Base-by-base conservation (phyloP, 2,888 invertebrate genomes). In the Phengaris arion region DNA sequence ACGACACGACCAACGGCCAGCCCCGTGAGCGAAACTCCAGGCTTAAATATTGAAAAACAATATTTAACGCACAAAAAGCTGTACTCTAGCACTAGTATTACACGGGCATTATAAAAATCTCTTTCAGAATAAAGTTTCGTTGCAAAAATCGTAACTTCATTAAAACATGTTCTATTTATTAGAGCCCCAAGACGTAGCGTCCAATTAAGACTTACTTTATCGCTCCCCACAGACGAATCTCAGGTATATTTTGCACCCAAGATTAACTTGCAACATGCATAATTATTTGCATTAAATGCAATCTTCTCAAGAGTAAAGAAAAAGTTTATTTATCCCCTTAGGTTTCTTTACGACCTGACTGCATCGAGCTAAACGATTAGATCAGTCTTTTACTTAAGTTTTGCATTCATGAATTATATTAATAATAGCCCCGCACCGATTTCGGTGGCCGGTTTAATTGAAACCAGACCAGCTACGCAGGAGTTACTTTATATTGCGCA, bases 131-230 rank as follows among this genome's bases (percentile, higher is more conserved):
- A 64, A 64, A 64, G 35, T 64, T 70, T 51, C 0, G 51, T 51
- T 12, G 22, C 48, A 51, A 15, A 48, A 52, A 51, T 69, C 69
- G 46, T 69, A 51, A 70, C 51, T 70, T 70, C 70, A 70, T 70
- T 70, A 70, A 70, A 70, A 70, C 51, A 70, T 51, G 70, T 51
- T 15, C 51, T 70, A 70, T 70, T 70, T 70, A 48, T 70, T 51
- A 48, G 59, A 51, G 48, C 22, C 48, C 0, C 48, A 48, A 70
- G 51, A 70, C 51, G 70, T 15, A 12, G 10, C 70, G 35, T 72
- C 72, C 52, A 72, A 72, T 72, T 72, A 72, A 12, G 72, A 52
- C 35, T 52, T 72, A 72, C 72, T 72, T 72, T 72, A 72, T 72
- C 54, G 54, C 54, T 72, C 72, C 72, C 72, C 8, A 35, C 13